Conservation (phyloP, 2,888 invertebrate species). For the Cactoblastis cactorum region DNA sequence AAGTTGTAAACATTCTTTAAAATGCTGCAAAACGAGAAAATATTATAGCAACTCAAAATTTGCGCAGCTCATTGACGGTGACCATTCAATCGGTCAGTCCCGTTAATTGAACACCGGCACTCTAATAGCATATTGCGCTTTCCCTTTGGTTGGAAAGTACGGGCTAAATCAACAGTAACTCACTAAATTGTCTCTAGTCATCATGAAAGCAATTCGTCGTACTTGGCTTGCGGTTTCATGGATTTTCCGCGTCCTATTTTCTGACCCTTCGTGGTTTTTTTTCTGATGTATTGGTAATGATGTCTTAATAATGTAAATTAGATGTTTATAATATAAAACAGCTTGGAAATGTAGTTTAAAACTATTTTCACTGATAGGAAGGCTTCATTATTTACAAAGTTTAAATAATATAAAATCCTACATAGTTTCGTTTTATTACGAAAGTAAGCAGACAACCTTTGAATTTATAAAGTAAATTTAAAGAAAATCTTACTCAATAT, state of each 20-base stretch:
- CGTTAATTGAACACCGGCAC: constrained; percentile 62
- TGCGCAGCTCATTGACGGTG: constrained; percentile 5
- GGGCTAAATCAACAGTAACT: constrained; percentile 39
- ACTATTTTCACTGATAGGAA: too few species aligned
- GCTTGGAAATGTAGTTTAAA: too few species aligned
- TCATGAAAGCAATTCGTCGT: constrained; percentile 20
- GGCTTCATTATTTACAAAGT: too few species aligned
- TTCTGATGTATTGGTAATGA: too few species aligned
- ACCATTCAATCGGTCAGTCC: constrained; percentile 46
- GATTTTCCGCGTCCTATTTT: background rate
- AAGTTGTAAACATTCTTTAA: too few species aligned
- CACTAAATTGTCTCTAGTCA: constrained; percentile 31
- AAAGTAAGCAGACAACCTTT: too few species aligned
- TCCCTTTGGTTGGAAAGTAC: constrained; percentile 72
- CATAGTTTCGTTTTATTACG: too few species aligned
- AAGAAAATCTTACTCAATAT: too few species aligned
- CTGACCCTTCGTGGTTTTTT: background rate
- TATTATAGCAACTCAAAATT: background rate
- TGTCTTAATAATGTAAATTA: too few species aligned
- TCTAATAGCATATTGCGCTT: constrained; percentile 67
- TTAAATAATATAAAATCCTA: too few species aligned
- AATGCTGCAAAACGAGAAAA: background rate
- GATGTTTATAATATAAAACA: too few species aligned
- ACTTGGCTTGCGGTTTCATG: background rate
- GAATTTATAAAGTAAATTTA: too few species aligned